Evolutionary conservation across 92 coral and sea anemone species (phyloP).

Genomic region (Galaxea fascicularis): DNA sequence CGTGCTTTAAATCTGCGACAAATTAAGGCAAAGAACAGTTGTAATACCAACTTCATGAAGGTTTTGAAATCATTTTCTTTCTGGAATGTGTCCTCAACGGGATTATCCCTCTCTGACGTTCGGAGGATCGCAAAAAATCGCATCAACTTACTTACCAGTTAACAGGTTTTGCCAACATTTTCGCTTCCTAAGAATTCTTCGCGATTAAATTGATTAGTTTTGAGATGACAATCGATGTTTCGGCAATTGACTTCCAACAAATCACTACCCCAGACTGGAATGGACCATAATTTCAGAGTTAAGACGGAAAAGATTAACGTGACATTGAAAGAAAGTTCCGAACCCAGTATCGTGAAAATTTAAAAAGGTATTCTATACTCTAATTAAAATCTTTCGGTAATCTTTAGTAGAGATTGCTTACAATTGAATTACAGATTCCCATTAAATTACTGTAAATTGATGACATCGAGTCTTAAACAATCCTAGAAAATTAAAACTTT

Average conservation of each 20-base stretch:
- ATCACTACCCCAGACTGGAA: neutral
- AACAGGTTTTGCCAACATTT: neutral
- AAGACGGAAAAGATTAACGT: neutral
- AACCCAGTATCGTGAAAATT: neutral
- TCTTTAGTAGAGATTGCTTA: neutral
- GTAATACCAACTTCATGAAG: neutral
- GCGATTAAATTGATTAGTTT: neutral
- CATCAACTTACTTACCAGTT: neutral
- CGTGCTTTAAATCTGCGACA: neutral
- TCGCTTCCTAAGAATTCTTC: neutral
- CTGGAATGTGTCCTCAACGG: too few species aligned
- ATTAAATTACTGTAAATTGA: neutral
- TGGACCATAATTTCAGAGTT: neutral
- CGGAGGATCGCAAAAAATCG: neutral
- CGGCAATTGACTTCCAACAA: neutral
- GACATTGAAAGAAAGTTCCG: neutral
- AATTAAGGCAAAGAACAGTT: neutral
- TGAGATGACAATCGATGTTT: neutral
- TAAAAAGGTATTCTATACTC: neutral
- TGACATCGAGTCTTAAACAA: neutral
- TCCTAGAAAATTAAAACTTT: neutral
- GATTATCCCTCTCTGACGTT: neutral
- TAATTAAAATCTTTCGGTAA: neutral
- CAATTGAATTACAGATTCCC: neutral
- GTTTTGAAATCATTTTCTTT: neutral